phyloP scores from a whole-genome alignment of 37 sponge, comb jelly and placozoan genomes.

The Chondrosia reniformis region DNA sequence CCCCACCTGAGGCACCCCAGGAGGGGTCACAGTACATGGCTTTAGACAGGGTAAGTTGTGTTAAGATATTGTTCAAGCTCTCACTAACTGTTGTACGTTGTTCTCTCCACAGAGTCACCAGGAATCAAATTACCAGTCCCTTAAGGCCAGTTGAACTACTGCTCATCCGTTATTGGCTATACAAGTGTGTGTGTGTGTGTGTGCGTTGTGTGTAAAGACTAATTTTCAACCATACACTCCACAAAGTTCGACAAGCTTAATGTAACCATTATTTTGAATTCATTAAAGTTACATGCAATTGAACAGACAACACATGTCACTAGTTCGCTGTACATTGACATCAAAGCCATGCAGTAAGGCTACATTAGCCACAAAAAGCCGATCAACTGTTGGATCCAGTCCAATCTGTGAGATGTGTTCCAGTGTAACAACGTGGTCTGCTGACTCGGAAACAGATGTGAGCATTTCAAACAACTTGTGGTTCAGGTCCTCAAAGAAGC shows the following conservation, averaged over 20 bases:
- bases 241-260: no score
- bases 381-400: slow-evolving; percentile 66
- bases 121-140: neutral
- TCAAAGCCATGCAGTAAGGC: slow-evolving; percentile 45
- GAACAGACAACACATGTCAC: slow-evolving; percentile 23
- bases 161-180: neutral
- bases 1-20: neutral
- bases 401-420: slow-evolving; percentile 60
- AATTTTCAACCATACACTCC: neutral
- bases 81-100: neutral
- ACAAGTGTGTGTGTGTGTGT: neutral
- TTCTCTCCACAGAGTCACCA: neutral
- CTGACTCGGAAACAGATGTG: slow-evolving; percentile 39
- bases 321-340: slow-evolving; percentile 52
- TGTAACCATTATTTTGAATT: neutral
- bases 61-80: no score
- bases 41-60: neutral
- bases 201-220: neutral
- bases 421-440: slow-evolving; percentile 60
- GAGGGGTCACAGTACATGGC: slow-evolving; percentile 3
- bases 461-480: slow-evolving; percentile 56
- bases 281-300: neutral
- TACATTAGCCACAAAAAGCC: slow-evolving; percentile 64
- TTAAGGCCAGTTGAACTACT: neutral
- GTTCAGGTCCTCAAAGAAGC: slow-evolving; percentile 76